These are phyloP conservation scores for Holothuria scabra DNA, from an alignment of 53 echinoderm and acorn worm species.

Conservation along the genomic window DNA sequence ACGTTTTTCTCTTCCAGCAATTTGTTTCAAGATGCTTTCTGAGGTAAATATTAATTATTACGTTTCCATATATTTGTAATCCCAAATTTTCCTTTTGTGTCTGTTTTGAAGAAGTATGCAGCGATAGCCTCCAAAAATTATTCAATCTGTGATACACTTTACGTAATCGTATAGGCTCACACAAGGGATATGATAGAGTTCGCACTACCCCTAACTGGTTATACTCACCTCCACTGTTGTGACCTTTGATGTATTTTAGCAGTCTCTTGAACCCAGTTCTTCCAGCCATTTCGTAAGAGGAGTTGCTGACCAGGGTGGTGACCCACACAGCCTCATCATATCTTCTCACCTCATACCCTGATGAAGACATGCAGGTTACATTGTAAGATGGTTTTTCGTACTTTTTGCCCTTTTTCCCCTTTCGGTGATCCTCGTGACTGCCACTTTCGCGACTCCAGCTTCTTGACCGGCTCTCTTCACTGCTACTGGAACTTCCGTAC, in stretches of 20 bases:
- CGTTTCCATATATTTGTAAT: too few relatives aligned
- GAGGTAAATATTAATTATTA: too few relatives aligned
- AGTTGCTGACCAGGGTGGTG: slow-evolving; percentile 47
- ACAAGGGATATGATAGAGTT: too few relatives aligned
- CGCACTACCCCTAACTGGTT: too few relatives aligned
- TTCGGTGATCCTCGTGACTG: background rate
- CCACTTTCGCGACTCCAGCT: background rate
- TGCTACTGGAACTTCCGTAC: background rate
- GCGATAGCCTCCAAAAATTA: too few relatives aligned
- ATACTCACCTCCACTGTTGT: slow-evolving; percentile 57
- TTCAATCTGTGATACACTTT: too few relatives aligned
- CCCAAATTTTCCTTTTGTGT: too few relatives aligned
- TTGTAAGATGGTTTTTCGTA: slow-evolving; percentile 44
- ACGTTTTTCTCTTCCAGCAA: too few relatives aligned
- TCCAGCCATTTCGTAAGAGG: slow-evolving; percentile 51
- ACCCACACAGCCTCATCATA: slow-evolving; percentile 64
- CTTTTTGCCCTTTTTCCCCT: background rate
- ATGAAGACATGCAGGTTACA: slow-evolving; percentile 21
- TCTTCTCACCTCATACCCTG: slow-evolving; percentile 59
- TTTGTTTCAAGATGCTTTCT: too few relatives aligned
- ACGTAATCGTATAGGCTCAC: too few relatives aligned
- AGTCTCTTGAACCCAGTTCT: slow-evolving; percentile 54
- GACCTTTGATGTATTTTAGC: slow-evolving; percentile 57
- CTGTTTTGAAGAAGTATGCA: too few relatives aligned
- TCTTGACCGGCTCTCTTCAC: background rate